Conservation (phyloP, 2,113 vertebrate genomes). For the Aegithalos caudatus region DNA sequence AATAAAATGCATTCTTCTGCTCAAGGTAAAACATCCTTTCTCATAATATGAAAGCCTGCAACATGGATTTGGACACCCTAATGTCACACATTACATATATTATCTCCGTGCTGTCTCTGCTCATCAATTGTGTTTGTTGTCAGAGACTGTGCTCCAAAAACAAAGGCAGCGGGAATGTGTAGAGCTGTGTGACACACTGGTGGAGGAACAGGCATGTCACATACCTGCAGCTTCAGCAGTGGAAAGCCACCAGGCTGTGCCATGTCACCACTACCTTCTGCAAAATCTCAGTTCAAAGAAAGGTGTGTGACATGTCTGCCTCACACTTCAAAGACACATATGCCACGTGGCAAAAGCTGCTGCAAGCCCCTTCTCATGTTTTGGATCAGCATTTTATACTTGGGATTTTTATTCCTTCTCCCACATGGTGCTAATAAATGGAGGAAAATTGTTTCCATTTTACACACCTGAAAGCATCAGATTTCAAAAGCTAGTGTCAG, state of each 20-base stretch:
- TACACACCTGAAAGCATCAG: conserved; percentile 13
- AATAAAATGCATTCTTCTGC: not conserved
- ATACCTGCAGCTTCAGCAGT: conserved; percentile 15
- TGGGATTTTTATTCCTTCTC: not conserved
- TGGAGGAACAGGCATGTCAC: conserved; percentile 15
- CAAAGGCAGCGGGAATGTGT: not conserved
- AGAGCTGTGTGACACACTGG: not conserved
- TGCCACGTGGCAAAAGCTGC: not conserved
- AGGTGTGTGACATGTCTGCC: conserved; percentile 35
- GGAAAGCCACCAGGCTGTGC: conserved; percentile 65
- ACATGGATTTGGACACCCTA: not conserved
- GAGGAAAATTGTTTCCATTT: conserved; percentile 32
- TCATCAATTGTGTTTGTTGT: conserved; percentile 28
- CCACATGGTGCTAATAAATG: conserved; percentile 46
- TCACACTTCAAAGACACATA: conserved; percentile 60
- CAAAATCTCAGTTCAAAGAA: conserved; percentile 63
- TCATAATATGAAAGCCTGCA: not conserved
- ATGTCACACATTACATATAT: conserved; percentile 25
- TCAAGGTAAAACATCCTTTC: not conserved
- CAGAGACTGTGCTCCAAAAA: conserved; percentile 21
- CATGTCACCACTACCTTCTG: conserved; percentile 39
- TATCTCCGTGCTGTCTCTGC: not conserved
- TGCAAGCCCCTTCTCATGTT: conserved; percentile 34
- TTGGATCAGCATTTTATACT: conserved; percentile 56
- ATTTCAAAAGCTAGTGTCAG: conserved; percentile 2